phyloP scores from a whole-genome alignment of 2,113 vertebrate genomes.

The Aythya baeri region DNA sequence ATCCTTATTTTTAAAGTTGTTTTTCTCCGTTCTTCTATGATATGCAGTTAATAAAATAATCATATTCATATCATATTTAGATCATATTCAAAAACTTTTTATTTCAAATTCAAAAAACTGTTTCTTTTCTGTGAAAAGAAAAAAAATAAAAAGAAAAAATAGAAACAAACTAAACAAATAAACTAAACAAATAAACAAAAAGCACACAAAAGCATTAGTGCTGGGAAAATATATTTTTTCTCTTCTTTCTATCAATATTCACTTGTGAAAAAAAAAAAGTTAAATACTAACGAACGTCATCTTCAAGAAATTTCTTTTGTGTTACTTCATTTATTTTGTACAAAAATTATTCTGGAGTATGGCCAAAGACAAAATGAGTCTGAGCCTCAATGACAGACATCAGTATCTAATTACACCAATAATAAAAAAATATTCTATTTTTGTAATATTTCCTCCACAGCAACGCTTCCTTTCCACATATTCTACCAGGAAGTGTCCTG shows the following conservation, averaged over 20 bases:
- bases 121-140: background rate
- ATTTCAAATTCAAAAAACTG: too few relatives aligned
- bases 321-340: background rate
- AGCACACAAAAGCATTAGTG: background rate
- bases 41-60: background rate
- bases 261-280: background rate
- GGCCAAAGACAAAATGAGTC: background rate
- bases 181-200: background rate
- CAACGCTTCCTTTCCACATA: background rate
- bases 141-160: too few relatives aligned
- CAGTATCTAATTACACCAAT: background rate
- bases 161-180: background rate
- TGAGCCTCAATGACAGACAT: background rate
- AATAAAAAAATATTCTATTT: background rate
- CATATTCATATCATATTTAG: too few relatives aligned
- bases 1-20: background rate
- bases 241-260: background rate
- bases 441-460: background rate
- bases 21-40: background rate
- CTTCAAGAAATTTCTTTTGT: background rate
- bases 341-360: background rate
- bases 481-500: background rate
- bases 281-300: background rate
- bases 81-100: too few relatives aligned
- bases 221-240: background rate